Base-by-base conservation (phyloP, 1,140 invertebrate species). In the Brachionus angularis region DNA sequence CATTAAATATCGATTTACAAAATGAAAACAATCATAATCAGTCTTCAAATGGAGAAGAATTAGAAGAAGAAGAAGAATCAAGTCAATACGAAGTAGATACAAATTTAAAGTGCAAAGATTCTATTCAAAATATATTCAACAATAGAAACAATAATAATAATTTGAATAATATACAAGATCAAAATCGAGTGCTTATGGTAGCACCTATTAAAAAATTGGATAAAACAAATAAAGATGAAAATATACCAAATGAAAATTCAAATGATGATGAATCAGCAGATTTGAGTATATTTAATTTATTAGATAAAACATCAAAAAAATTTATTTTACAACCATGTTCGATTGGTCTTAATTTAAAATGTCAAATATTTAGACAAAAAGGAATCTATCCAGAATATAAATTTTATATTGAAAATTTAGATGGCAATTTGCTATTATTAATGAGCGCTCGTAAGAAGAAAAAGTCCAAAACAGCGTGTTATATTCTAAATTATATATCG, bases 221-320 rank as follows among this genome's bases (percentile, higher is more conserved):
- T 3, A 58, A 16, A 14, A 14, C 3, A 33, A 36, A 58, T 21
- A 7, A 34, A 55, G 36, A n/a, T 8, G 18, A 39, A 4, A 5
- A 36, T 23, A n/a, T n/a, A 4, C 3, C 33, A 3, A 21, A 25
- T n/a, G n/a, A n/a, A n/a, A n/a, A n/a, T n/a, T n/a, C n/a, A n/a
- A n/a, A n/a, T n/a, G n/a, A n/a, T n/a, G n/a, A n/a, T n/a, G n/a
- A n/a, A n/a, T n/a, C n/a, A 21, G 39, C 39, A 21, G 53, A 58
- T 25, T 33, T 58, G 53, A 58, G 36, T 23, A 58, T 67, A 2
- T 67, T 67, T 34, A 33, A 67, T 21, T 27, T 67, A 12, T 47
- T 67, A 18, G 62, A 67, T 33, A 67, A 50, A 31, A 47, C 62
- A 21, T 67, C 62, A 12, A 67, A 67, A 67, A 67, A 67, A 29